Percentiles rank a stretch among this genome's conserved stretches.
phyloP scores from a whole-genome alignment of 1,140 invertebrate species.

The Oryzaephilus surinamensis region DNA sequence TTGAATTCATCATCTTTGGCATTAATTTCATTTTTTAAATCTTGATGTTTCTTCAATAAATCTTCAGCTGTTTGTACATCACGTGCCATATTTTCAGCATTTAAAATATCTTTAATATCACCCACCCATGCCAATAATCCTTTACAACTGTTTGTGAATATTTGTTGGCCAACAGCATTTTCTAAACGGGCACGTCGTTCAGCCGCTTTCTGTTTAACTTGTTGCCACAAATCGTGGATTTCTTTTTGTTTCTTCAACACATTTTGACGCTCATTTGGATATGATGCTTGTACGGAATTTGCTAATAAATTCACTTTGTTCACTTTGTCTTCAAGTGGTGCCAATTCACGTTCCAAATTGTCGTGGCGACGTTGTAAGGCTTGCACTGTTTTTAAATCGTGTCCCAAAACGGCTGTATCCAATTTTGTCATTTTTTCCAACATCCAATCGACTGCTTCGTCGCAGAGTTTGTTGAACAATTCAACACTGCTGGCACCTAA shows the following conservation, averaged over 20 bases:
- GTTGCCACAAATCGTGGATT: conserved; percentile 77
- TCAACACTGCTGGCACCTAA: conserved; percentile 67
- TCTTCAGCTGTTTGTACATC: conserved; percentile 86
- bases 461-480: conserved; percentile 85
- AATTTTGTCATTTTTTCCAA: conserved; percentile 79
- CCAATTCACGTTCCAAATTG: conserved; percentile 79
- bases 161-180: conserved; percentile 87
- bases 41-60: conserved; percentile 82
- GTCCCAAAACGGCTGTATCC: conserved; percentile 65
- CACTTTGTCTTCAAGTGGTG: conserved; percentile 84
- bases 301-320: conserved; percentile 69
- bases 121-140: conserved; percentile 69
- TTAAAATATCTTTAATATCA: conserved; percentile 68
- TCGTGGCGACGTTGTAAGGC: conserved; percentile 81
- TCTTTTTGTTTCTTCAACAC: conserved; percentile 77
- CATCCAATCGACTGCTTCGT: conserved; percentile 92
- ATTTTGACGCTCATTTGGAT: conserved; percentile 80
- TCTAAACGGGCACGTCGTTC: conserved; percentile 72
- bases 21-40: conserved; percentile 84
- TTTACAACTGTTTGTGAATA: conserved; percentile 82
- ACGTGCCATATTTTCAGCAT: conserved; percentile 69
- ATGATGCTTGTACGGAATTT: conserved; percentile 78
- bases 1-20: conserved; percentile 80
- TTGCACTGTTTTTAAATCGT: conserved; percentile 83
- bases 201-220: conserved; percentile 73